Conservation (phyloP, 2,888 invertebrate genomes). For the Clivina fossor region DNA sequence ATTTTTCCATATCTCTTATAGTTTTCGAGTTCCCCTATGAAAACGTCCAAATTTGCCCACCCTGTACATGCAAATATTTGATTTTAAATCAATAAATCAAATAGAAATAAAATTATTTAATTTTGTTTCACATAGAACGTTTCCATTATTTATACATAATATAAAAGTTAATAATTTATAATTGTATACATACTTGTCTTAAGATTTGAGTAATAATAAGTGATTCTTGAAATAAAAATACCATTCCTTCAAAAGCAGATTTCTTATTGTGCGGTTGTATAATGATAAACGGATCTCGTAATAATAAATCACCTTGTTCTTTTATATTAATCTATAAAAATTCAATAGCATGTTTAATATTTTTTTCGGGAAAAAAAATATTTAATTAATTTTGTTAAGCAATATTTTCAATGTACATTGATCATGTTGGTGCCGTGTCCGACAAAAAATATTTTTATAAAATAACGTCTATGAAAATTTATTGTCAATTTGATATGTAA, state of each 20-base stretch:
- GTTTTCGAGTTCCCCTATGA: too few species aligned
- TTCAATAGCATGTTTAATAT: constrained; percentile 34
- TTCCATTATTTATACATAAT: constrained; percentile 2
- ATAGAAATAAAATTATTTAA: not conserved
- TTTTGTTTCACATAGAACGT: too few species aligned
- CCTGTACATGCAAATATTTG: not conserved
- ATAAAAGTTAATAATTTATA: constrained; percentile 9
- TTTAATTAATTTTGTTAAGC: too few species aligned
- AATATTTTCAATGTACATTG: too few species aligned
- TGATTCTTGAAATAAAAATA: constrained; percentile 49
- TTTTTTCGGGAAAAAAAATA: too few species aligned
- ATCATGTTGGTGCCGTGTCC: too few species aligned
- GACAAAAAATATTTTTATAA: too few species aligned
- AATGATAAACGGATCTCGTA: constrained; percentile 20
- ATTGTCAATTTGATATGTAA: too few species aligned
- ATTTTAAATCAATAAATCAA: not conserved
- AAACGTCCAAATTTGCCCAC: not conserved
- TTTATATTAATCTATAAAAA: constrained; percentile 11
- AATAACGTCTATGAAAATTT: too few species aligned
- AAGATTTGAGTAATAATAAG: constrained; percentile 45
- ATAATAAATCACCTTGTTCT: constrained; percentile 15
- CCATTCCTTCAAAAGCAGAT: constrained; percentile 50
- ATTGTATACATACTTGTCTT: constrained; percentile 15
- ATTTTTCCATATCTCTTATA: too few species aligned
- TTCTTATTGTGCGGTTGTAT: constrained; percentile 54